Percentiles rank a stretch among this genome's conserved stretches.
These are phyloP conservation scores for Tinamus guttatus DNA, from an alignment of 2,113 vertebrate genomes.

Conservation along the genomic window DNA sequence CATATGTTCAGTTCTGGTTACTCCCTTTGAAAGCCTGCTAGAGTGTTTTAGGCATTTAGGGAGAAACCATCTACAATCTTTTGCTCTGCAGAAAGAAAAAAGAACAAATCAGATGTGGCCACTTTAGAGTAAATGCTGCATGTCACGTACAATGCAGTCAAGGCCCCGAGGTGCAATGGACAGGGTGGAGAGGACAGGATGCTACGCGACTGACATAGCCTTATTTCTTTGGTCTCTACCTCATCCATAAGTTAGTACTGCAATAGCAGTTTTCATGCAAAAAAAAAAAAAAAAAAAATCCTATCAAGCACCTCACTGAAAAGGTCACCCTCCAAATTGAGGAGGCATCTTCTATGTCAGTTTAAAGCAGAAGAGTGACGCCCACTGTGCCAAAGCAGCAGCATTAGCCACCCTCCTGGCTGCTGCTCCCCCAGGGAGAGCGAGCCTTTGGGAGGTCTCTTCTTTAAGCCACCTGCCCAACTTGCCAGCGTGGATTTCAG, in stretches of 20 bases:
- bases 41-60: not conserved
- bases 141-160: not conserved
- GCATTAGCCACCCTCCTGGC: not conserved
- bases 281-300: too few species aligned
- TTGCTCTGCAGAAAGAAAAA: not conserved
- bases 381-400: not conserved
- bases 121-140: not conserved
- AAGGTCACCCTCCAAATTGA: not conserved
- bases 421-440: not conserved
- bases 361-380: not conserved
- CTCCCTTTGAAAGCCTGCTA: not conserved
- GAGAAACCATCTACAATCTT: not conserved
- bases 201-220: not conserved
- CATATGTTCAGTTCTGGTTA: not conserved
- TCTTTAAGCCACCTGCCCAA: not conserved
- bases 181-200: not conserved
- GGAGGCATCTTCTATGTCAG: not conserved
- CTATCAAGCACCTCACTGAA: not conserved
- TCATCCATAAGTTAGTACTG: not conserved
- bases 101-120: not conserved
- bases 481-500: slow-evolving; percentile 48
- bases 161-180: not conserved
- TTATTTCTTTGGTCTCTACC: not conserved
- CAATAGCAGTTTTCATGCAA: not conserved
- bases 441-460: not conserved